Base-by-base conservation (phyloP, 2,797 vertebrate species). In the Neosilurus mollespiculum region DNA sequence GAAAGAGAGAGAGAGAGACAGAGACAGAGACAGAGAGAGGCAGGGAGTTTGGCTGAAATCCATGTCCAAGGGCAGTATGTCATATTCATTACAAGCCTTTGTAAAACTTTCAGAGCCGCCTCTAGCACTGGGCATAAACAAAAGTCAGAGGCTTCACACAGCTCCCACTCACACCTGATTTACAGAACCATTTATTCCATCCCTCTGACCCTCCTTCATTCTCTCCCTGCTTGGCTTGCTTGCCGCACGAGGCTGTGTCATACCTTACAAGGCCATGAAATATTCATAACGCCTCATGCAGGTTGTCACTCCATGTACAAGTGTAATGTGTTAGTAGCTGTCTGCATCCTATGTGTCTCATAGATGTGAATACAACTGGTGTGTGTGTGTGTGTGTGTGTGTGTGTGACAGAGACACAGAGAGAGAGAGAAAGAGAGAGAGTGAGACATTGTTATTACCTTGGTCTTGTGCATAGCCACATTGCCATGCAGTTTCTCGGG, bases 401-500 rank as follows among this genome's bases (percentile, higher is more conserved):
- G 53, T 76, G 77, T 64, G 30, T 80, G 30, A 30, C 30, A 30
- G 30, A 30, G 30, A 30, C 30, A 30, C 1, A 30, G 30, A 30
- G 30, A 30, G 30, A 30, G 30, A 30, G 30, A 30, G 30, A 43
- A 3, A 43, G 43, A 43, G 43, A 43, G 43, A 43, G 43, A 43
- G 43, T 5, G 43, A 43, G 43, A 43, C 4, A 82, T 18, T 65
- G 59, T 20, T 73, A 69, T 88, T 72, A 98, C 96, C 95, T 94
- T 92, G 0, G 84, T 89, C 91, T 90, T 96, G 88, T 94, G 93
- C 7, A 91, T 93, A 0, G 94, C 94, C 86, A 97, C 88, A 2
- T 94, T 94, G 70, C 96, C 96, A 12, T 94, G 96, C 58, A 97
- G 93, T 88, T 94, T 97, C 91, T 96, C 96, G 0, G 93, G 86